Evolutionary conservation across 2,113 vertebrate genomes (phyloP).

Genomic region (Psophia crepitans): DNA sequence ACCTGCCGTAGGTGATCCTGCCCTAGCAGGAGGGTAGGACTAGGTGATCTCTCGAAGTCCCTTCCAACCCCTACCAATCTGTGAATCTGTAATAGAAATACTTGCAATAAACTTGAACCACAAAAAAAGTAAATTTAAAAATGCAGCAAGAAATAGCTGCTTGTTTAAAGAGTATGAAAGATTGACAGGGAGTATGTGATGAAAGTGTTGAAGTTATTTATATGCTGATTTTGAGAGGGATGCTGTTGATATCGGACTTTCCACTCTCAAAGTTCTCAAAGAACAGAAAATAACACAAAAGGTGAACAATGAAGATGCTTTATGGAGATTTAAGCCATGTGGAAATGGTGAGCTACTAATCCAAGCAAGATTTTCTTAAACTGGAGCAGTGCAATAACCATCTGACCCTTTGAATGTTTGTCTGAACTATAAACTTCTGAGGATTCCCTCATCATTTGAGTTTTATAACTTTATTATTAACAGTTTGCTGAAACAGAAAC

Average conservation of each 20-base stretch:
- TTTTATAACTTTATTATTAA: neutral
- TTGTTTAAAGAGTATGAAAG: neutral
- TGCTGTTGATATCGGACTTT: fast-evolving
- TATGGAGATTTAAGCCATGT: neutral
- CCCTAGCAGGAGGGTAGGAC: no score
- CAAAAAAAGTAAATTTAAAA: neutral
- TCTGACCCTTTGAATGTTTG: neutral
- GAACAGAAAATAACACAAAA: neutral
- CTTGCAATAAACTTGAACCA: neutral
- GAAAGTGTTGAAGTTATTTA: neutral
- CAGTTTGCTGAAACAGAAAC: neutral
- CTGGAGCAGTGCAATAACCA: neutral
- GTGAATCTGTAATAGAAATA: no score
- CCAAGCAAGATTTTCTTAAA: neutral
- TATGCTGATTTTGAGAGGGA: neutral
- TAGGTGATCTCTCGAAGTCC: no score
- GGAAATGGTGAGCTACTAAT: neutral
- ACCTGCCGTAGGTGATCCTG: no score
- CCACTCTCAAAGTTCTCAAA: neutral
- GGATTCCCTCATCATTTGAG: neutral
- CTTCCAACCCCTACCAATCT: no score
- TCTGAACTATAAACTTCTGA: neutral
- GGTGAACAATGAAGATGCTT: neutral
- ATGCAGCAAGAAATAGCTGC: neutral
- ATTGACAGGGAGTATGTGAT: neutral